Evolutionary conservation across 2,888 invertebrate genomes (phyloP).

Genomic region (Mamestra brassicae): DNA sequence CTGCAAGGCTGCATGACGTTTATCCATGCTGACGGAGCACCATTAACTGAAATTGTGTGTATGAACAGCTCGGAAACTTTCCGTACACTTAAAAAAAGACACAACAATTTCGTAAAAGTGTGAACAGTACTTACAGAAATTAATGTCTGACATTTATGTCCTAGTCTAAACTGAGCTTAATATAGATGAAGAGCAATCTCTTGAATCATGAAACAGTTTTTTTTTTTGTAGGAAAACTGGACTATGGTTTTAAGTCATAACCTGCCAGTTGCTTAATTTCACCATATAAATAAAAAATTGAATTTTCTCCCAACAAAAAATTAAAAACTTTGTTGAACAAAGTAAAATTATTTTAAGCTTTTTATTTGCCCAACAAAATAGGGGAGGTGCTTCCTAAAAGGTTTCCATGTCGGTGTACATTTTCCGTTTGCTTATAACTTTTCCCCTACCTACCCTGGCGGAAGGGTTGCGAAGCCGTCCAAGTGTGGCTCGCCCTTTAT

Average conservation of each 20-base stretch:
- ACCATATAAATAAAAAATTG: background rate
- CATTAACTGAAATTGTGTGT: too few relatives aligned
- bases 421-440: slow-evolving; percentile 74
- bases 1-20: too few relatives aligned
- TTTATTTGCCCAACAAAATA: slow-evolving; percentile 72
- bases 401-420: slow-evolving; percentile 84
- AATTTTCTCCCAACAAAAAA: background rate
- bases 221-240: too few relatives aligned
- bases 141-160: too few relatives aligned
- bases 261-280: background rate
- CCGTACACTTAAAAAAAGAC: too few relatives aligned
- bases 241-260: background rate
- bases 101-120: too few relatives aligned
- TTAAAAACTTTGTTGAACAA: slow-evolving; percentile 15
- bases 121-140: too few relatives aligned
- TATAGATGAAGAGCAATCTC: too few relatives aligned
- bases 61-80: too few relatives aligned
- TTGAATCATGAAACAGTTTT: too few relatives aligned
- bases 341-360: slow-evolving; percentile 75
- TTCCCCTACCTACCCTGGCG: slow-evolving; percentile 62
- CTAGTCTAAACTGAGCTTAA: too few relatives aligned
- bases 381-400: slow-evolving; percentile 88
- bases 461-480: slow-evolving; percentile 87
- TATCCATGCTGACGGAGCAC: too few relatives aligned
- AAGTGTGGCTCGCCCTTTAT: slow-evolving; percentile 70